A percentile compares a stretch with the other conserved stretches of the same genome.
These are phyloP conservation scores for Cryptophagus acutangulus DNA, from an alignment of 2,888 invertebrate species.

Conservation along the genomic window DNA sequence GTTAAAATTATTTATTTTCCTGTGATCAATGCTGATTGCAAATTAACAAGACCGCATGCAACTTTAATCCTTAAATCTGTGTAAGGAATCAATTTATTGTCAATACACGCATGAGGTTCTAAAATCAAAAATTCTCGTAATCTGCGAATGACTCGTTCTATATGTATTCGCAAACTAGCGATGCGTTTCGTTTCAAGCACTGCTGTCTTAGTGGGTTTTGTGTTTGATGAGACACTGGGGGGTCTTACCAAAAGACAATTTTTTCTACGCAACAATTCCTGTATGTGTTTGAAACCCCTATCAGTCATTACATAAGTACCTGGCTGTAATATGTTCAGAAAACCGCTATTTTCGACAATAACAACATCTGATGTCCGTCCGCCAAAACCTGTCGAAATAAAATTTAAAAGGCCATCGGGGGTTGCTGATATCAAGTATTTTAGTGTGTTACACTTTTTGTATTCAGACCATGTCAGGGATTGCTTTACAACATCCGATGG, in stretches of 20 bases:
- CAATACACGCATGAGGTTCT: slow-evolving; percentile 25
- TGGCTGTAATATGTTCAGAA: slow-evolving; percentile 20
- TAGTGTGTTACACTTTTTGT: slow-evolving; percentile 32
- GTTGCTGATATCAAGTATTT: slow-evolving; percentile 33
- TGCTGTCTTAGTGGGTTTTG: too few relatives aligned
- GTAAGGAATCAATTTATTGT: slow-evolving; percentile 18
- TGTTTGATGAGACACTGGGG: too few relatives aligned
- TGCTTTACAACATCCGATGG: slow-evolving; percentile 28
- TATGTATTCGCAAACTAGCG: slow-evolving; percentile 33
- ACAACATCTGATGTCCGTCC: slow-evolving; percentile 20
- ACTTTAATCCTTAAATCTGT: slow-evolving; percentile 21
- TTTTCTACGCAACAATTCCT: slow-evolving; percentile 15
- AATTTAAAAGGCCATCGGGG: slow-evolving; percentile 27
- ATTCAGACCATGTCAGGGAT: slow-evolving; percentile 32
- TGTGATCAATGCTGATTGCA: slow-evolving; percentile 15
- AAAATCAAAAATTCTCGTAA: slow-evolving; percentile 28
- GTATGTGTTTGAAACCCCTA: slow-evolving; percentile 28
- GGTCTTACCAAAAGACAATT: slow-evolving; percentile 21
- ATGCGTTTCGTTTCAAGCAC: slow-evolving; percentile 28
- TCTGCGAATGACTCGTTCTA: slow-evolving; percentile 33
- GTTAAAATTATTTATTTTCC: too few relatives aligned
- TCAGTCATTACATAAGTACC: slow-evolving; percentile 23
- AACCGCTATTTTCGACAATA: slow-evolving; percentile 25
- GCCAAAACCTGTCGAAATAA: slow-evolving; percentile 25
- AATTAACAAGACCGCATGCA: slow-evolving; percentile 24